These are phyloP conservation scores for Encarsia formosa DNA, from an alignment of 2,888 invertebrate genomes.

Conservation along the genomic window DNA sequence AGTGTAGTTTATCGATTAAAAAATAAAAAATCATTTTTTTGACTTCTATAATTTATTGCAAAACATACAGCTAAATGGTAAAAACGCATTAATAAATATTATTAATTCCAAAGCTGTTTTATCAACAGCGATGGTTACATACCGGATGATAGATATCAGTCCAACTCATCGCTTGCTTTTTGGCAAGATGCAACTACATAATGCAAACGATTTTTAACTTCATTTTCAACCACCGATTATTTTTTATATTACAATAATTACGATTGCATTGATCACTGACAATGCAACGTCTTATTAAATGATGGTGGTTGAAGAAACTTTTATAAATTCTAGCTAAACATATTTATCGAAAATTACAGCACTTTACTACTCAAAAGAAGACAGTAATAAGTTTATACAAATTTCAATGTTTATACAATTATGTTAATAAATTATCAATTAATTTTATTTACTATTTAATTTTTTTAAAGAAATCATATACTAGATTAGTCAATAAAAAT, in stretches of 20 bases:
- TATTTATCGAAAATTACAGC: slow-evolving; percentile 13
- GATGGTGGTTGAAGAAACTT: slow-evolving; percentile 11
- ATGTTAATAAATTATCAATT: no score
- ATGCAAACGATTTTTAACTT: not conserved
- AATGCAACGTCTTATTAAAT: slow-evolving; percentile 1
- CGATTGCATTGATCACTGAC: slow-evolving; percentile 9
- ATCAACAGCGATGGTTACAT: slow-evolving; percentile 15
- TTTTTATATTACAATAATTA: slow-evolving; percentile 18
- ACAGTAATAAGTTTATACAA: slow-evolving; percentile 12
- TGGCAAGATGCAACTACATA: slow-evolving; percentile 16
- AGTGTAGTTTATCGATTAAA: no score
- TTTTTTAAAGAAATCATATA: no score
- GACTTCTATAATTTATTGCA: slow-evolving; percentile 23
- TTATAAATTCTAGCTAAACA: slow-evolving; percentile 7
- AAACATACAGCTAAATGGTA: slow-evolving; percentile 25
- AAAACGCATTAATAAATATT: slow-evolving; percentile 26
- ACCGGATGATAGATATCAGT: slow-evolving; percentile 11
- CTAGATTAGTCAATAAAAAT: no score
- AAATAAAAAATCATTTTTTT: slow-evolving; percentile 8
- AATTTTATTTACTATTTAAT: no score
- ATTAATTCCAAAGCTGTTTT: slow-evolving; percentile 17
- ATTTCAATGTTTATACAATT: no score
- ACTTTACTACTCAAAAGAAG: slow-evolving; percentile 12
- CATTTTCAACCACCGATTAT: not conserved
- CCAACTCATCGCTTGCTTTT: slow-evolving; percentile 7